Evolutionary conservation across 2,888 invertebrate genomes (phyloP).

Genomic region (Morpho helenor): DNA sequence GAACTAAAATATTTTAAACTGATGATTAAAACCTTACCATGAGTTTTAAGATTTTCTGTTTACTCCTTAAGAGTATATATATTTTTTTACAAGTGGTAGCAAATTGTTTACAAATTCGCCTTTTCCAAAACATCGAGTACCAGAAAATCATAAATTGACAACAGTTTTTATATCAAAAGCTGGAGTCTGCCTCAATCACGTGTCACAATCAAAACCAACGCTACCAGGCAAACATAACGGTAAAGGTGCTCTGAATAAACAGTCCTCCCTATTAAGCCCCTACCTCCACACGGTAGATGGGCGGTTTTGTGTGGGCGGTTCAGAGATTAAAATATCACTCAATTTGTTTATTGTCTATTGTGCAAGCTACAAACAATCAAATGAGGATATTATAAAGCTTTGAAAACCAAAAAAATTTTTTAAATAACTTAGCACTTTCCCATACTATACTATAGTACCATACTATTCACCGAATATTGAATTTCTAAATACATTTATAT

Average conservation of each 20-base stretch:
- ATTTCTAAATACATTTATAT: too few species aligned
- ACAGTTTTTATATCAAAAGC: not conserved
- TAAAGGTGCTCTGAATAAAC: slow-evolving; percentile 2
- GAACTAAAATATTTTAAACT: too few species aligned
- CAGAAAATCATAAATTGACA: slow-evolving; percentile 2
- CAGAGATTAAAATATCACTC: not conserved
- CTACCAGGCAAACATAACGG: slow-evolving; percentile 17
- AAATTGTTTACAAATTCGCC: too few species aligned
- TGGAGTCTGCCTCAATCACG: not conserved
- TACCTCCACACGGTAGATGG: too few species aligned
- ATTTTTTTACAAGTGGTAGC: too few species aligned
- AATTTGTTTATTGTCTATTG: not conserved
- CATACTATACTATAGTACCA: too few species aligned
- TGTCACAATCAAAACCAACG: slow-evolving; percentile 15
- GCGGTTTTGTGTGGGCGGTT: not conserved
- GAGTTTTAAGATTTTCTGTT: too few species aligned
- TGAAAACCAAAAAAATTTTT: too few species aligned
- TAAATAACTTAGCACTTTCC: too few species aligned
- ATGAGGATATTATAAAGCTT: slow-evolving; percentile 4
- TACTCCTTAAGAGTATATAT: too few species aligned
- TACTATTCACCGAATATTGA: too few species aligned
- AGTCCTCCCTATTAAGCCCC: not conserved
- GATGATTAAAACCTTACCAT: too few species aligned
- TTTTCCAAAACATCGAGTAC: slow-evolving; percentile 6
- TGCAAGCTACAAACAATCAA: not conserved